Conservation (phyloP, 2,888 invertebrate genomes). For the Cheilosia soror region DNA sequence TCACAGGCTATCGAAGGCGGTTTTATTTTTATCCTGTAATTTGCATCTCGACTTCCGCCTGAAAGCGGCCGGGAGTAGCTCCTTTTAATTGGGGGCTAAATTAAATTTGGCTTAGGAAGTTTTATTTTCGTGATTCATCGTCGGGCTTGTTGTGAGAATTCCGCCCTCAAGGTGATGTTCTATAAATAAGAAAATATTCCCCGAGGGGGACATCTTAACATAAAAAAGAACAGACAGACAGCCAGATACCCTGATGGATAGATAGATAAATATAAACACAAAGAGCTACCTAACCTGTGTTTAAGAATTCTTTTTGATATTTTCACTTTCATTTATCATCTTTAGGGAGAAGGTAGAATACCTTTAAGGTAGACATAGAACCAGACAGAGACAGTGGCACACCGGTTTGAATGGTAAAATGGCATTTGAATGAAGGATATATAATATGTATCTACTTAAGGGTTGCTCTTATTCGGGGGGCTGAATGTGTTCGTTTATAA, state of each 20-base stretch:
- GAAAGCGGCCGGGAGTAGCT: slow-evolving; percentile 22
- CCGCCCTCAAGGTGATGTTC: slow-evolving; percentile 50
- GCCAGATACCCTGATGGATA: slow-evolving; percentile 27
- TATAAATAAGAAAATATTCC: slow-evolving; percentile 50
- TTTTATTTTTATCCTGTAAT: slow-evolving; percentile 62
- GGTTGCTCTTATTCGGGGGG: slow-evolving; percentile 40
- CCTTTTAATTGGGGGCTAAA: slow-evolving; percentile 67
- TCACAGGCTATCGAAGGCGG: slow-evolving; percentile 61
- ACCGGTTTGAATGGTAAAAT: slow-evolving; percentile 57
- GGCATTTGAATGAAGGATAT: slow-evolving; percentile 61
- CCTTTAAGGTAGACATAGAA: slow-evolving; percentile 46
- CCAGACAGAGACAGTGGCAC: slow-evolving; percentile 11
- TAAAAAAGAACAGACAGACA: background rate
- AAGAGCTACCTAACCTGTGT: slow-evolving; percentile 22
- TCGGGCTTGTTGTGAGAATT: slow-evolving; percentile 33
- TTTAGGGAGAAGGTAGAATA: slow-evolving; percentile 11
- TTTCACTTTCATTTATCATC: slow-evolving; percentile 70
- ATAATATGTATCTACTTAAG: slow-evolving; percentile 45
- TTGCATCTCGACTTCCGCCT: slow-evolving; percentile 55
- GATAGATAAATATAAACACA: slow-evolving; percentile 32
- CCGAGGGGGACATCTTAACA: slow-evolving; percentile 33
- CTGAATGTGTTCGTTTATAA: slow-evolving; percentile 35
- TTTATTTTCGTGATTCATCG: slow-evolving; percentile 5
- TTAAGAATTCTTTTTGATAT: slow-evolving; percentile 65
- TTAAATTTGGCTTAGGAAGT: slow-evolving; percentile 50